These are phyloP conservation scores for Netelia melanura DNA, from an alignment of 2,888 invertebrate genomes.

Conservation along the genomic window DNA sequence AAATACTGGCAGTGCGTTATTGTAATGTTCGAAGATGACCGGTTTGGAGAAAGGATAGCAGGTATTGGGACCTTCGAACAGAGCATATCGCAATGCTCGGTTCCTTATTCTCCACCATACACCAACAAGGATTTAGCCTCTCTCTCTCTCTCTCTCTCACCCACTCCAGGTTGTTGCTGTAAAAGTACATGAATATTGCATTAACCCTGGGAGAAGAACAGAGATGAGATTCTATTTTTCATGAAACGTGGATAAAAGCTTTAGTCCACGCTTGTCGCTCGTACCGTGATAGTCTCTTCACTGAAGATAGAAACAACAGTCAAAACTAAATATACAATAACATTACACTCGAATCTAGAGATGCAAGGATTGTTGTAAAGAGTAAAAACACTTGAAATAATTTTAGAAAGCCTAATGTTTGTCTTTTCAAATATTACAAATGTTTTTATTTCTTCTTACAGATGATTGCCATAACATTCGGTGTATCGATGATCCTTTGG, in stretches of 20 bases:
- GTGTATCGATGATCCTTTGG: conserved; percentile 68
- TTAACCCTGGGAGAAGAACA: conserved; percentile 47
- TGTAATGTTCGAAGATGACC: not conserved
- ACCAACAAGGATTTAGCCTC: conserved; percentile 5
- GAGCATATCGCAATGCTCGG: not conserved
- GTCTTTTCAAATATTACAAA: not conserved
- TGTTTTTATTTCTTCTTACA: conserved; percentile 49
- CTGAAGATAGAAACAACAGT: not conserved
- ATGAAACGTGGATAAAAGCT: conserved; percentile 65
- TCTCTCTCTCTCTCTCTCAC: conserved; percentile 1
- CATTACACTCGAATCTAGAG: too few relatives aligned
- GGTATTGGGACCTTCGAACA: conserved; percentile 39
- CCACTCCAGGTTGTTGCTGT: conserved; percentile 1
- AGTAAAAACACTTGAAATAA: too few relatives aligned
- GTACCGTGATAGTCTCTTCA: not conserved
- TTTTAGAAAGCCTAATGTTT: not conserved
- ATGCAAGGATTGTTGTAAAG: too few relatives aligned
- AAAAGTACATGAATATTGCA: conserved; percentile 42
- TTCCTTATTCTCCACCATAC: conserved; percentile 32
- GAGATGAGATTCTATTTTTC: conserved; percentile 49
- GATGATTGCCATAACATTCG: conserved; percentile 72
- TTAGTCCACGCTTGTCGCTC: conserved; percentile 59
- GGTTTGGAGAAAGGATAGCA: conserved; percentile 41
- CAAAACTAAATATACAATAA: not conserved
- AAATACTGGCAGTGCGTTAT: not conserved